Percentiles rank a stretch among this genome's conserved stretches.
These are phyloP conservation scores for Eurosta solidaginis DNA, from an alignment of 1,140 invertebrate species.

Conservation along the genomic window DNA sequence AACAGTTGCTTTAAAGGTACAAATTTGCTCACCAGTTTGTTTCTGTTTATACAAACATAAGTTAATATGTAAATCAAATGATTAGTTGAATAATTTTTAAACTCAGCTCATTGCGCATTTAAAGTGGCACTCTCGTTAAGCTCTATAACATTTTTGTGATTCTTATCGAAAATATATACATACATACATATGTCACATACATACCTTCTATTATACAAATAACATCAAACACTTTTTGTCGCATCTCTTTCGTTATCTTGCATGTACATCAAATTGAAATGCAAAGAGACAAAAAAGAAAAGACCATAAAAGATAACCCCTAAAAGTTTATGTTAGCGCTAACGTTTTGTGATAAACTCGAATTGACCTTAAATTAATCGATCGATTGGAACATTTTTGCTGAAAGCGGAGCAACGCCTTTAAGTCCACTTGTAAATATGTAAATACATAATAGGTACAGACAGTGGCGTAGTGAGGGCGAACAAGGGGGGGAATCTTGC, in stretches of 20 bases:
- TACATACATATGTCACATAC: not conserved
- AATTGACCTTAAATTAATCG: slow-evolving; percentile 7
- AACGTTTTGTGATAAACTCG: slow-evolving; percentile 14
- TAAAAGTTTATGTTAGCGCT: not conserved
- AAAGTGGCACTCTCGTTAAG: too few species aligned
- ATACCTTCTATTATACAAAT: not conserved
- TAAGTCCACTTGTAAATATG: not conserved
- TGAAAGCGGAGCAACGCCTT: not conserved
- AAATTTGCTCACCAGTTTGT: too few species aligned
- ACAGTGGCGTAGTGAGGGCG: too few species aligned
- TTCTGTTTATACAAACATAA: too few species aligned
- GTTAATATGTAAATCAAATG: too few species aligned
- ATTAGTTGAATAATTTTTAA: too few species aligned
- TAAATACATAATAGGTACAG: not conserved
- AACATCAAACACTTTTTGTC: not conserved
- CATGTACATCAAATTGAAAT: too few species aligned
- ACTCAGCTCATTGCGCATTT: too few species aligned
- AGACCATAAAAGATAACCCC: not conserved
- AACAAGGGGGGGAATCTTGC: too few species aligned
- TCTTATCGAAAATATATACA: not conserved
- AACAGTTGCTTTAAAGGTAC: too few species aligned
- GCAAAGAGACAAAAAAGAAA: not conserved
- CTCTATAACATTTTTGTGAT: too few species aligned
- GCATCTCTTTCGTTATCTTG: not conserved
- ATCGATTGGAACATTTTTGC: not conserved